phyloP scores from a whole-genome alignment of 2,113 vertebrate genomes.

The Erpornis zantholeuca region DNA sequence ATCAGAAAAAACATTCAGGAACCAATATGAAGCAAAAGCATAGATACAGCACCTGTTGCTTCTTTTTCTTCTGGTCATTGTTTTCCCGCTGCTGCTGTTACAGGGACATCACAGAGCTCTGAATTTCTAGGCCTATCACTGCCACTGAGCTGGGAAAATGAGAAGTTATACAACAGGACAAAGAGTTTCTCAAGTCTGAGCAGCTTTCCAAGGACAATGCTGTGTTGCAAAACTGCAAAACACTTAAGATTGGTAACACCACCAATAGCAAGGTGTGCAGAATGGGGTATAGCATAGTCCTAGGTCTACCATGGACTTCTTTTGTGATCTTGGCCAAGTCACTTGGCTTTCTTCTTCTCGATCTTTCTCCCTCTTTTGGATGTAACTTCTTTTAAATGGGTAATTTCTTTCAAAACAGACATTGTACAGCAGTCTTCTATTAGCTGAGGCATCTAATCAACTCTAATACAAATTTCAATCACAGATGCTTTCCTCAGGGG shows the following conservation, averaged over 20 bases:
- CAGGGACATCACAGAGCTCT: background rate
- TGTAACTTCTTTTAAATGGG: background rate
- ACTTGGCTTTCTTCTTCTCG: background rate
- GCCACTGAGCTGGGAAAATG: background rate
- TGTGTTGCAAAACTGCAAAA: background rate
- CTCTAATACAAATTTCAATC: background rate
- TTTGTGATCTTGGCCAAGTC: background rate
- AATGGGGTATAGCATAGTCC: background rate
- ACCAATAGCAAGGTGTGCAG: background rate
- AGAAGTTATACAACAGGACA: background rate
- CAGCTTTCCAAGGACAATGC: background rate
- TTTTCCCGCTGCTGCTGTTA: background rate
- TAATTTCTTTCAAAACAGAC: background rate
- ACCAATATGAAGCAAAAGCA: background rate
- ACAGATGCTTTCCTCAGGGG: background rate
- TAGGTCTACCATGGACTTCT: background rate
- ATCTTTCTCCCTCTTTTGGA: background rate
- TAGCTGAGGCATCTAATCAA: background rate
- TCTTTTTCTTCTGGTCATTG: background rate
- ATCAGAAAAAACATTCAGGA: background rate
- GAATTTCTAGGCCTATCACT: background rate
- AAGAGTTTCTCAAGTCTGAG: background rate
- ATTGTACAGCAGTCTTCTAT: background rate
- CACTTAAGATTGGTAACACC: background rate
- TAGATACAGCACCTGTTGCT: background rate